Conservation (phyloP, 2,113 vertebrate species). For the Scytalopus superciliaris region DNA sequence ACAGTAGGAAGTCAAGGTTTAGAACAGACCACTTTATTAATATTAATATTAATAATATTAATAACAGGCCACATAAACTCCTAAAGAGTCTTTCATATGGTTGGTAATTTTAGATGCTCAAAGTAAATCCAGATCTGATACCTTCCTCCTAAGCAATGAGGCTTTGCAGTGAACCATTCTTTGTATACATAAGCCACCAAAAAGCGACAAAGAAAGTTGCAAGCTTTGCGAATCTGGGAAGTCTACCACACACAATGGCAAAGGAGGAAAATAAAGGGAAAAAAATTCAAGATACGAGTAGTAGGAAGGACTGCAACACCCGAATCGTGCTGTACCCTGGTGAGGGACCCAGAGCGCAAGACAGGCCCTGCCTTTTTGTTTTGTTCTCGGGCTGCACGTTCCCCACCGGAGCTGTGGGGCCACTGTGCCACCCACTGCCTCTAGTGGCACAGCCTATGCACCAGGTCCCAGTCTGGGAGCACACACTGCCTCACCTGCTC, state of each 20-base stretch:
- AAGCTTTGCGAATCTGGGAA: background rate
- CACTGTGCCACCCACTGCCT: background rate
- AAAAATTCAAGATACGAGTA: background rate
- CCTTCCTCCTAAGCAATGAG: background rate
- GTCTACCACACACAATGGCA: background rate
- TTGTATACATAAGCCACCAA: background rate
- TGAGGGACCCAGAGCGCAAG: background rate
- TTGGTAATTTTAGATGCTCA: background rate
- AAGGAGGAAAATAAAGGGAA: background rate
- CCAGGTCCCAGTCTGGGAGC: background rate
- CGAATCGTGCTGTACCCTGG: background rate
- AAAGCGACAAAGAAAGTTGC: constrained; percentile 27
- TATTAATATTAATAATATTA: no score
- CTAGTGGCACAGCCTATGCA: background rate
- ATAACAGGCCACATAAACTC: background rate
- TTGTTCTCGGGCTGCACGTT: background rate
- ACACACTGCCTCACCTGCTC: background rate
- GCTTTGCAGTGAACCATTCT: background rate
- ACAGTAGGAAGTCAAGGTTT: background rate
- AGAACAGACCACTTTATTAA: background rate
- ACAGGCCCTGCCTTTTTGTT: background rate
- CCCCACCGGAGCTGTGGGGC: background rate
- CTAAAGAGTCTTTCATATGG: background rate
- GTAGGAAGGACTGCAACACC: background rate
- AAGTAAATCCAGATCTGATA: background rate